Evolutionary conservation across 2,113 vertebrate species (phyloP), one percentile per base, ranked within the genome.

Genomic region (Lepus europaeus): DNA sequence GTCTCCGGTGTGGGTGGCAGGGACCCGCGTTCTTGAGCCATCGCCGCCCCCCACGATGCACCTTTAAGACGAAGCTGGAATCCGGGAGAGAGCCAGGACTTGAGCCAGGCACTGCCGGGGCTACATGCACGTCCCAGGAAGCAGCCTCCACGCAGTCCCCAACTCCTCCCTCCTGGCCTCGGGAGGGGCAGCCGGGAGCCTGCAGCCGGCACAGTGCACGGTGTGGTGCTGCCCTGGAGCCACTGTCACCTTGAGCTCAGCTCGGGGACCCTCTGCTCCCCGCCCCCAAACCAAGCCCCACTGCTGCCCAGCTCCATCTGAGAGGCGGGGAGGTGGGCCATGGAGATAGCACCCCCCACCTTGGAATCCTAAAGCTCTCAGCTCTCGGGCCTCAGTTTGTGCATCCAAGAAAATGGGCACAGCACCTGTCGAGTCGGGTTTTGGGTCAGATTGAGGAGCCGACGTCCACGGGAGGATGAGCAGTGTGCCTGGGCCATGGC

Each of bases 401-500:
- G n/a, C 25, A 36, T 27, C 69, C 51, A 53, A 73, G n/a, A 33
- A 39, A 70, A 25, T 20, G 33, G 69, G 68, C 19, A 33, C 22
- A 25, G n/a, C 49, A 25, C 82, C 82, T n/a, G 8, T 45, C 13
- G 1, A 17, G 3, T 11, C 10, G 22, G 23, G 10, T 2, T 27
- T 49, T 14, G 36, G 56, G 85, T 63, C 33, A 31, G 70, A 13
- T 14, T 5, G 70, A 45, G 23, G 33, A 14, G 36, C 1, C 1
- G 13, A 80, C 3, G 56, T 25, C 2, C 0, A 11, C 6, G 31
- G 56, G 16, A 4, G 0, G 6, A 22, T 3, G 5, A 39, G 53
- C 56, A 49, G 70, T 12, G 1, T 5, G 17, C 22, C 36, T 29
- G 70, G 85, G 72, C 56, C 14, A 6, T 61, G 4, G 5, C 9